These are phyloP conservation scores for Sapayoa aenigma DNA, from an alignment of 2,113 vertebrate genomes.

Conservation along the genomic window DNA sequence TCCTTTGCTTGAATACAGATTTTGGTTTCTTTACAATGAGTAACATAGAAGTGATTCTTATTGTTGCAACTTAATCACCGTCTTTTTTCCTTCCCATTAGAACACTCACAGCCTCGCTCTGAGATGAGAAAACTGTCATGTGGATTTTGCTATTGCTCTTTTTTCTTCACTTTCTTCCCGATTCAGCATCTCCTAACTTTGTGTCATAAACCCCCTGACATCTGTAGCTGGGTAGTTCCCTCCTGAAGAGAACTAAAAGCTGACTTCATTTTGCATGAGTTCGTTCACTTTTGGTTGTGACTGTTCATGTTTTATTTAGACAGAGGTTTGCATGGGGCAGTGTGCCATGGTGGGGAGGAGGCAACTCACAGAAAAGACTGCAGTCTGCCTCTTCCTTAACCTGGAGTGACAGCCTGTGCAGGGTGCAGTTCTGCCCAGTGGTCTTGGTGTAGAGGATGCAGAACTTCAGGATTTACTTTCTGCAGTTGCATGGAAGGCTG, in stretches of 20 bases:
- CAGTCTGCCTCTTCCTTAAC: neutral
- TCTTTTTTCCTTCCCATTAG: neutral
- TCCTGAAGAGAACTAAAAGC: neutral
- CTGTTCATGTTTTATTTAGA: neutral
- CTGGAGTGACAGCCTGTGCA: neutral
- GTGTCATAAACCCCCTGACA: neutral
- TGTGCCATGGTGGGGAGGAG: neutral
- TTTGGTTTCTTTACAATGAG: neutral
- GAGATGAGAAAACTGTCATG: neutral
- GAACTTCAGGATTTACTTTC: neutral
- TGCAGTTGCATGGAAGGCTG: neutral
- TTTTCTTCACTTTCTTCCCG: neutral
- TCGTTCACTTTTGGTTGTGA: neutral
- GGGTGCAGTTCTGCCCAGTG: neutral
- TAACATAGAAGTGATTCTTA: neutral
- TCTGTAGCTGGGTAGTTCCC: neutral
- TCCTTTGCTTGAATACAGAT: neutral
- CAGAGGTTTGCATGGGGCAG: neutral
- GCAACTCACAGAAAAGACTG: neutral
- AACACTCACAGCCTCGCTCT: neutral
- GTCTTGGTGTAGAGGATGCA: neutral
- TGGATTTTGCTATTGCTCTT: neutral
- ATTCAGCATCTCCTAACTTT: neutral
- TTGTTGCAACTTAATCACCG: neutral
- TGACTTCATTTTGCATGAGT: neutral